Percentiles rank a stretch among this genome's conserved stretches.
Conservation (phyloP, 2,888 invertebrate species). For the Xestia sexstrigata region DNA sequence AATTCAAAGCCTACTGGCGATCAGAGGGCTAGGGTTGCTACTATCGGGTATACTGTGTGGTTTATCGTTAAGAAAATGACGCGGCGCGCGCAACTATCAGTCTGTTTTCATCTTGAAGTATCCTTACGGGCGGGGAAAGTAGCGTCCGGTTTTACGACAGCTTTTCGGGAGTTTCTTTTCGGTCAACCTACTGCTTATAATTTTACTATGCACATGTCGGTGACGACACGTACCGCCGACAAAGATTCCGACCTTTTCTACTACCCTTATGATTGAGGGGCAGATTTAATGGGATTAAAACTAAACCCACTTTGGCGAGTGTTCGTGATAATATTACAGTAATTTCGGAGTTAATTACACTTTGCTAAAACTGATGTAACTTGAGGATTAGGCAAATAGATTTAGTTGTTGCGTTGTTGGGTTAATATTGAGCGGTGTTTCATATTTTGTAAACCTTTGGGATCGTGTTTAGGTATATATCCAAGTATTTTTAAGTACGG, state of each 20-base stretch:
- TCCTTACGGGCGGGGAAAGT: too few relatives aligned
- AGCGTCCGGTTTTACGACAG: too few relatives aligned
- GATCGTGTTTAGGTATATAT: neutral
- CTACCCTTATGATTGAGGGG: slow-evolving; percentile 64
- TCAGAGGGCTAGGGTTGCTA: too few relatives aligned
- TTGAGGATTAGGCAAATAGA: slow-evolving; percentile 55
- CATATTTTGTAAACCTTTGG: slow-evolving; percentile 4
- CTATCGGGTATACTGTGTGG: too few relatives aligned
- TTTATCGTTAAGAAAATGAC: too few relatives aligned
- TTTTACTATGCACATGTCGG: slow-evolving; percentile 30
- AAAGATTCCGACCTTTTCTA: slow-evolving; percentile 63
- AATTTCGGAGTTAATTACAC: slow-evolving; percentile 55
- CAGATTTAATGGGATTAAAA: slow-evolving; percentile 68
- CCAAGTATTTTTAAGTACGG: too few relatives aligned
- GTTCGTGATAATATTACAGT: slow-evolving; percentile 55
- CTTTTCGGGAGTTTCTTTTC: too few relatives aligned
- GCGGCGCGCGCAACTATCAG: too few relatives aligned
- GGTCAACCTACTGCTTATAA: too few relatives aligned
- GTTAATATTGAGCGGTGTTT: slow-evolving; percentile 40
- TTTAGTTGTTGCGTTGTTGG: slow-evolving; percentile 44
- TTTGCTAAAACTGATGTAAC: slow-evolving; percentile 50
- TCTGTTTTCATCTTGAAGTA: too few relatives aligned
- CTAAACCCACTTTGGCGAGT: slow-evolving; percentile 50
- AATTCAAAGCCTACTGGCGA: too few relatives aligned
- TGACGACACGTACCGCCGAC: slow-evolving; percentile 59